Percentiles rank a stretch among this genome's conserved stretches.
phyloP scores from a whole-genome alignment of 2,113 vertebrate species.

The Colistium nudipinnis region DNA sequence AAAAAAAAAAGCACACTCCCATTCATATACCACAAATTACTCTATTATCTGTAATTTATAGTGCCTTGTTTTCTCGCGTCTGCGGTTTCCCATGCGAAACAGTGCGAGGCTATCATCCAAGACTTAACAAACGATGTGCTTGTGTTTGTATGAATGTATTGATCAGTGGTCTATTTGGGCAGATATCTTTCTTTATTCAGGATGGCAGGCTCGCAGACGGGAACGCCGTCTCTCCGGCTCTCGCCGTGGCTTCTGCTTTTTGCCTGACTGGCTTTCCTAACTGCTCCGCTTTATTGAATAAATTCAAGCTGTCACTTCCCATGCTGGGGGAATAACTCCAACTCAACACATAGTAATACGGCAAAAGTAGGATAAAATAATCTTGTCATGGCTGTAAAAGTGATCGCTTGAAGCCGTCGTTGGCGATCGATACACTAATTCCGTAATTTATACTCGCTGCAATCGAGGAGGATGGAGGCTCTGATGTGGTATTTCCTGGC shows the following conservation, averaged over 20 bases:
- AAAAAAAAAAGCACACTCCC: constrained; percentile 21
- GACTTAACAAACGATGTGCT: constrained; percentile 80
- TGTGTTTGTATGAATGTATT: constrained; percentile 95
- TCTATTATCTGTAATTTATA: constrained; percentile 62
- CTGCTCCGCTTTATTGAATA: constrained; percentile 98
- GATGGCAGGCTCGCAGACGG: constrained; percentile 80
- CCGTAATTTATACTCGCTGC: constrained; percentile 97
- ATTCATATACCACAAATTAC: constrained; percentile 44
- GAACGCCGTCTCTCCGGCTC: constrained; percentile 81
- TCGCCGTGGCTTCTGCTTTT: constrained; percentile 83
- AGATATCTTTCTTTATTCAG: constrained; percentile 86
- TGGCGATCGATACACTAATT: constrained; percentile 99
- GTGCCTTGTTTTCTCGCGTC: constrained; percentile 44
- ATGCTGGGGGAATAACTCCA: constrained; percentile 99
- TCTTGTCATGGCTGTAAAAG: constrained; percentile 99
- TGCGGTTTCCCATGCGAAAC: constrained; percentile 60
- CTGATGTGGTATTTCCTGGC: constrained; percentile 99
- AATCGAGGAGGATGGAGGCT: constrained; percentile 94
- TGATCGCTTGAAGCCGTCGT: constrained; percentile 96
- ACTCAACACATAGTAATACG: constrained; percentile 99
- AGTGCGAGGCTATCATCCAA: constrained; percentile 58
- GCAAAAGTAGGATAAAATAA: constrained; percentile 99
- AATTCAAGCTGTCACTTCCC: constrained; percentile 99
- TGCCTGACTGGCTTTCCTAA: constrained; percentile 96
- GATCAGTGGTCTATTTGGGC: constrained; percentile 88